A percentile compares a stretch with the other conserved stretches of the same genome.
phyloP scores from a whole-genome alignment of 2,113 vertebrate species.

The Pseudorasbora parva region DNA sequence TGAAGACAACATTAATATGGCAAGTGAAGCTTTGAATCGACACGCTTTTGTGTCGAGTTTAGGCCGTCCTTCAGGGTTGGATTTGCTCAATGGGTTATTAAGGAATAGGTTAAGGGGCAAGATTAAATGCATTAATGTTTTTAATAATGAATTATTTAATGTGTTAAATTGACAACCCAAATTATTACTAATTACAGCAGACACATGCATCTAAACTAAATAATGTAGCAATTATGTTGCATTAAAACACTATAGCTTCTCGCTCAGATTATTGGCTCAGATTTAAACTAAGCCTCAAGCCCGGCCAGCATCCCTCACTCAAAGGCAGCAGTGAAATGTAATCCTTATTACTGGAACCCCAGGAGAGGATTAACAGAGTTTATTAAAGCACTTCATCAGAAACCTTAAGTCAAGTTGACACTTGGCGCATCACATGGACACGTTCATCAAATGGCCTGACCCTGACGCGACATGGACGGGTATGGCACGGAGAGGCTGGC shows the following conservation, averaged over 20 bases:
- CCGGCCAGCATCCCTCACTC: constrained; percentile 68
- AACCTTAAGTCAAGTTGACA: constrained; percentile 70
- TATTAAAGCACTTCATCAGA: constrained; percentile 78
- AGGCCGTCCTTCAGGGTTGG: neutral
- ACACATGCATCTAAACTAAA: neutral
- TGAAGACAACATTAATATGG: neutral
- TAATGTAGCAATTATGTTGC: constrained; percentile 10
- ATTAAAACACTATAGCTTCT: constrained; percentile 32
- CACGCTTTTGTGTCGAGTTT: neutral
- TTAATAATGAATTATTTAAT: neutral
- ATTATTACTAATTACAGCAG: neutral
- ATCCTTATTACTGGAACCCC: constrained; percentile 78
- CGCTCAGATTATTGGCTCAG: constrained; percentile 65
- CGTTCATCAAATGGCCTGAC: constrained; percentile 71
- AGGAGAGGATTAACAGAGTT: constrained; percentile 75
- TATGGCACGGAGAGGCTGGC: neutral
- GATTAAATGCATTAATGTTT: neutral
- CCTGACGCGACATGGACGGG: constrained; percentile 71
- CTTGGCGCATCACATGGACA: constrained; percentile 76
- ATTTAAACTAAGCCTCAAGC: constrained; percentile 60
- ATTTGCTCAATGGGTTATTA: neutral
- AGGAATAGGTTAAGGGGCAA: neutral
- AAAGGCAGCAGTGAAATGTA: constrained; percentile 70
- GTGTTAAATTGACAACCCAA: neutral
- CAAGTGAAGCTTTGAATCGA: neutral